phyloP scores from a whole-genome alignment of 2,113 vertebrate species.

The Lates calcarifer region DNA sequence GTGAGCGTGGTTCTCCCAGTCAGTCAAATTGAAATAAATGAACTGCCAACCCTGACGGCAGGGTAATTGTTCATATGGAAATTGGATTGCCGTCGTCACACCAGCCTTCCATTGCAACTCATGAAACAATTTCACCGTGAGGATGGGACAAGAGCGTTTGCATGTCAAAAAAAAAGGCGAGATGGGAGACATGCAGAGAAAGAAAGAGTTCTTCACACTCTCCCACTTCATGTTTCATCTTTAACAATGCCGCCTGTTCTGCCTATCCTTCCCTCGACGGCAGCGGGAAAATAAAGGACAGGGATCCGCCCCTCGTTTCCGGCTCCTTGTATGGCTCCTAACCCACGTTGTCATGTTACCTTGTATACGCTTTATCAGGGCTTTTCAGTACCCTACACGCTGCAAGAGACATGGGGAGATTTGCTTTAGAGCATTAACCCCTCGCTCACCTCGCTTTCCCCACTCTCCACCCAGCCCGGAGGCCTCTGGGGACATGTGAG shows the following conservation, averaged over 20 bases:
- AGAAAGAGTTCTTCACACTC: conserved; percentile 45
- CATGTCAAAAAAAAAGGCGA: conserved; percentile 48
- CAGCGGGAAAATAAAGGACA: conserved; percentile 39
- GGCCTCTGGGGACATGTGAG: conserved; percentile 56
- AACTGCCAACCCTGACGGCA: conserved; percentile 82
- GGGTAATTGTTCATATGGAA: conserved; percentile 87
- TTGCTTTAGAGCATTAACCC: conserved; percentile 60
- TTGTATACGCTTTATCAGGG: conserved; percentile 64
- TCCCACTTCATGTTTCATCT: conserved; percentile 66
- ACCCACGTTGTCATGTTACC: conserved; percentile 64
- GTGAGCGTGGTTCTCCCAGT: conserved; percentile 69
- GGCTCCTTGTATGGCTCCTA: conserved; percentile 44
- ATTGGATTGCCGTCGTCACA: conserved; percentile 81
- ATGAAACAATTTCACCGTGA: conserved; percentile 67
- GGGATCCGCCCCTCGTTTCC: conserved; percentile 45
- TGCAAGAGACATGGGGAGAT: conserved; percentile 40
- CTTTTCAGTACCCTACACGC: conserved; percentile 47
- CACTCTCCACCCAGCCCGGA: background rate
- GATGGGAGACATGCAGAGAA: conserved; percentile 54
- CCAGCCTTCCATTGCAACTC: conserved; percentile 65
- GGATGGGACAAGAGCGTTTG: conserved; percentile 52
- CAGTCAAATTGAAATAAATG: conserved; percentile 87
- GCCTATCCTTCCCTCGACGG: conserved; percentile 8
- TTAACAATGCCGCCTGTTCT: conserved; percentile 62
- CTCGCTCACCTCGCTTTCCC: conserved; percentile 10